phyloP scores from a whole-genome alignment of 2,797 vertebrate genomes.

The Clarias laeviceps region DNA sequence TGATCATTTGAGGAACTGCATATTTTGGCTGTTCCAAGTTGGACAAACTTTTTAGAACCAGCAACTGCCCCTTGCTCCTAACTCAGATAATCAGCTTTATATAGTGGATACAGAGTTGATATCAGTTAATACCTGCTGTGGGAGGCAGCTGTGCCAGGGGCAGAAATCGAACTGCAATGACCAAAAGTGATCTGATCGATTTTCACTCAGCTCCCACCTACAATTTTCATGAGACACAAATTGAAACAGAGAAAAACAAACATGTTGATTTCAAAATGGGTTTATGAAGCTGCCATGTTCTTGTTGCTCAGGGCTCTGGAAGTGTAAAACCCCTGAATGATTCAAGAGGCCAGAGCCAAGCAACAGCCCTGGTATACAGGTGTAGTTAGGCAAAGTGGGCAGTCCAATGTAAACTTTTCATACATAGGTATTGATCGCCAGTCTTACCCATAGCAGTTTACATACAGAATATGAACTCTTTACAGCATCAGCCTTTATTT shows the following conservation, averaged over 20 bases:
- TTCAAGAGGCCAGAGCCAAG: not conserved
- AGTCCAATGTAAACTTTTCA: not conserved
- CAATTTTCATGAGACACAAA: not conserved
- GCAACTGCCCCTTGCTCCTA: not conserved
- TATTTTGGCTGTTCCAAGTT: no score
- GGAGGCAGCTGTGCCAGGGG: not conserved
- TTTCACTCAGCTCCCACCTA: not conserved
- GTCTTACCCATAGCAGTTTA: not conserved
- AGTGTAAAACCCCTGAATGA: not conserved
- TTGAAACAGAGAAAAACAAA: not conserved
- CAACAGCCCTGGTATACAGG: no score
- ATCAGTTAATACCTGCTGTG: not conserved
- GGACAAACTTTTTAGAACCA: no score
- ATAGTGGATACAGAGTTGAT: not conserved
- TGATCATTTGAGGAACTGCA: no score
- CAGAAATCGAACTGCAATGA: not conserved
- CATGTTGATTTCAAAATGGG: not conserved
- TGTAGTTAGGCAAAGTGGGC: not conserved
- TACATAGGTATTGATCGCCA: not conserved
- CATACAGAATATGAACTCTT: not conserved
- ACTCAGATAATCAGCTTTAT: constrained; percentile 4
- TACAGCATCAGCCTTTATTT: not conserved
- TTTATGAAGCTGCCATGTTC: not conserved
- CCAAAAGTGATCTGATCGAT: not conserved
- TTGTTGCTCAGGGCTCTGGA: not conserved